phyloP scores from a whole-genome alignment of 1,140 invertebrate species.

The Macrobrachium nipponense region DNA sequence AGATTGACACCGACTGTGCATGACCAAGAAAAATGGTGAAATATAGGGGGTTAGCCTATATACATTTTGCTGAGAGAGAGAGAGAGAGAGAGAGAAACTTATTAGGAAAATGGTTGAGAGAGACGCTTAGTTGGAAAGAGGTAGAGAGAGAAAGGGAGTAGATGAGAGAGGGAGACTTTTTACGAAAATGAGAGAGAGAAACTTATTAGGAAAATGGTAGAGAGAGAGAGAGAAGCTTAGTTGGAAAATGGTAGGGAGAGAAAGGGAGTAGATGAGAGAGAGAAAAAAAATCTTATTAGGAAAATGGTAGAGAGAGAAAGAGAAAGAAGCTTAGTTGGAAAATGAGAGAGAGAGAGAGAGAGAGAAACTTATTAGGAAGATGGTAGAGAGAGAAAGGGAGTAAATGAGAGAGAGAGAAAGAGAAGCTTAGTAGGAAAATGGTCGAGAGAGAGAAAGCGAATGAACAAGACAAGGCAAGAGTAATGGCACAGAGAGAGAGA shows the following conservation, averaged over 20 bases:
- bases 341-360: not conserved
- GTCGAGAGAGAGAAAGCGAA: not conserved
- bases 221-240: not conserved
- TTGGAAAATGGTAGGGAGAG: not conserved
- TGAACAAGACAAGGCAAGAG: not conserved
- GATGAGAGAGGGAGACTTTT: not conserved
- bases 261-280: constrained; percentile 12
- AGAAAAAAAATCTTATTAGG: not conserved
- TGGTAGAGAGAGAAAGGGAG: not conserved
- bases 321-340: not conserved
- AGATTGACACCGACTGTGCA: no score
- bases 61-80: no score
- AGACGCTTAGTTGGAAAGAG: no score
- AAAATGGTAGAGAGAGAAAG: not conserved
- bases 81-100: no score
- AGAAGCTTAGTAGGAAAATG: not conserved
- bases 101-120: not conserved
- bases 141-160: not conserved
- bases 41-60: no score
- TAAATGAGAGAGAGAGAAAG: not conserved
- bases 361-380: constrained; percentile 2
- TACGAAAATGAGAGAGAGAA: not conserved
- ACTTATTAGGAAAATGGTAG: not conserved
- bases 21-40: no score
- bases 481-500: not conserved